These are phyloP conservation scores for Neogale vison DNA, from an alignment of 2,113 vertebrate genomes.

Conservation along the genomic window DNA sequence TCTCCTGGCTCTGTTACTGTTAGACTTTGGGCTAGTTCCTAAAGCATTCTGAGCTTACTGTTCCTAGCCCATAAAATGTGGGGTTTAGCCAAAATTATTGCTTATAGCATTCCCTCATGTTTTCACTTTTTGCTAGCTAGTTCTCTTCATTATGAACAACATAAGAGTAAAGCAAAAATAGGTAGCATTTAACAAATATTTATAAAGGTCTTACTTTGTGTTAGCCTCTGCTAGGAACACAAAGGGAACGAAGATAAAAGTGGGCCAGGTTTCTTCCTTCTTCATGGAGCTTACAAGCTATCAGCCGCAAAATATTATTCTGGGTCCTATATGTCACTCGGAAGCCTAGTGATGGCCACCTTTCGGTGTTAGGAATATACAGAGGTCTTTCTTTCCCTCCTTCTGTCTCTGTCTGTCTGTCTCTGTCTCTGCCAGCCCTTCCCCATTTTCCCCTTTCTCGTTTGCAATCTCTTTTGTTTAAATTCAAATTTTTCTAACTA, in stretches of 20 bases:
- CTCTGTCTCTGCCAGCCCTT: not conserved
- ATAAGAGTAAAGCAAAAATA: not conserved
- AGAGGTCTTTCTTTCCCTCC: not conserved
- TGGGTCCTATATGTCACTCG: not conserved
- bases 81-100: not conserved
- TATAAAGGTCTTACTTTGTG: not conserved
- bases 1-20: not conserved
- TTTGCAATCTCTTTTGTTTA: constrained; percentile 1
- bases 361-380: not conserved
- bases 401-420: no score
- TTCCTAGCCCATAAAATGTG: not conserved
- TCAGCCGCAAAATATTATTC: not conserved
- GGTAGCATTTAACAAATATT: not conserved
- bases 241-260: not conserved
- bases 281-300: not conserved
- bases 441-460: not conserved
- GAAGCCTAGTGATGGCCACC: not conserved
- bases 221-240: not conserved
- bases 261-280: not conserved
- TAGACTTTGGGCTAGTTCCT: not conserved
- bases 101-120: not conserved
- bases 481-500: constrained; percentile 39
- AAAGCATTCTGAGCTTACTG: not conserved
- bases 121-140: not conserved
- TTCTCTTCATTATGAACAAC: not conserved